Evolutionary conservation across 2,113 vertebrate species (phyloP).

Genomic region (Motacilla alba): DNA sequence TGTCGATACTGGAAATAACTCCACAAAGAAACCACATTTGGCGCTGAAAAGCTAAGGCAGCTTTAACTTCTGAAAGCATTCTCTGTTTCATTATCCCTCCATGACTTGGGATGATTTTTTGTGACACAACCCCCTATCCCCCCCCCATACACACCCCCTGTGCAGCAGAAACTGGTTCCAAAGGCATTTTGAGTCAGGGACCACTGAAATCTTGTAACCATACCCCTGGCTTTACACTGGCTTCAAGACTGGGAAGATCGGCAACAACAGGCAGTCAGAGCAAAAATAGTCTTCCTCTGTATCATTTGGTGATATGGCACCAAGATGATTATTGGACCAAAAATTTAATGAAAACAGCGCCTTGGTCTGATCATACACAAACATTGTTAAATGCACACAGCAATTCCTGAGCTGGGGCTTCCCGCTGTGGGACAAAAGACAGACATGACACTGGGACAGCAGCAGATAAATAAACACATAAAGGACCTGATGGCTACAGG

Average conservation of each 20-base stretch:
- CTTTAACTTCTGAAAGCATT: neutral
- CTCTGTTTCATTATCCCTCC: neutral
- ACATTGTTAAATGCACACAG: neutral
- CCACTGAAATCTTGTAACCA: neutral
- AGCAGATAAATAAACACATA: neutral
- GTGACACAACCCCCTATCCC: neutral
- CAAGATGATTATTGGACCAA: neutral
- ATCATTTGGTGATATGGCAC: neutral
- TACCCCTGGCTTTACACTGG: neutral
- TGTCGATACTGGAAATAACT: constrained; percentile 40
- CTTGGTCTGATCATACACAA: neutral
- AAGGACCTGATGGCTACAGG: neutral
- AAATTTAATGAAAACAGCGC: neutral
- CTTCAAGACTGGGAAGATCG: neutral
- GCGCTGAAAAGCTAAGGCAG: neutral
- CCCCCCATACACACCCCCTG: accelerated
- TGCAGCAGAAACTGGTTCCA: neutral
- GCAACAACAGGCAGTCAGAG: neutral
- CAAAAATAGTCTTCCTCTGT: neutral
- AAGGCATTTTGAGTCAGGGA: neutral
- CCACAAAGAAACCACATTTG: constrained; percentile 25
- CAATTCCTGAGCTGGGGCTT: neutral
- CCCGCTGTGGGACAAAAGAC: neutral
- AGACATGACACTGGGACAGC: neutral
- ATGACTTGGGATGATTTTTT: neutral